Percentiles rank a stretch among this genome's conserved stretches.
phyloP scores from a whole-genome alignment of 1,140 invertebrate species.

The Zophobas morio region DNA sequence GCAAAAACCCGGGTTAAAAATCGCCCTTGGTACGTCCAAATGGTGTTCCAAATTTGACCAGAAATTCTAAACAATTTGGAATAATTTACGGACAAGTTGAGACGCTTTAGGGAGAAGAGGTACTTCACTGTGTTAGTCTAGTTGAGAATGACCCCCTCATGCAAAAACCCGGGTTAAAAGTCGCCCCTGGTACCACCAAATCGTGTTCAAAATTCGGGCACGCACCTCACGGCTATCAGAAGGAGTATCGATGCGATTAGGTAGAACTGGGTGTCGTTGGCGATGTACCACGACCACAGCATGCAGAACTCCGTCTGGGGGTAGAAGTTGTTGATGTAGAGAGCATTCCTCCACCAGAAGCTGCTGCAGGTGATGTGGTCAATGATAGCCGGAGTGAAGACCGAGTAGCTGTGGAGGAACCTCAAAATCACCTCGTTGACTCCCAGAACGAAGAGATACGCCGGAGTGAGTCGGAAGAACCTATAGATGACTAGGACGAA shows the following conservation, averaged over 20 bases:
- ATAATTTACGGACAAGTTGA: no score
- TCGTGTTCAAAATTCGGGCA: background rate
- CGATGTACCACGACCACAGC: constrained; percentile 94
- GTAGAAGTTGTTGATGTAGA: constrained; percentile 87
- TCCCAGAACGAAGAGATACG: constrained; percentile 84
- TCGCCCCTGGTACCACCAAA: no score
- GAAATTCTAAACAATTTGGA: background rate
- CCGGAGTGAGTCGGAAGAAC: constrained; percentile 83
- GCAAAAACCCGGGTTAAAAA: no score
- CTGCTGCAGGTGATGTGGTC: constrained; percentile 83
- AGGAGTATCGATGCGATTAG: constrained; percentile 81
- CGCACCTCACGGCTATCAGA: constrained; percentile 82
- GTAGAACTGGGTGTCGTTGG: constrained; percentile 93
- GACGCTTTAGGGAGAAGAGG: no score
- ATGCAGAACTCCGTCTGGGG: constrained; percentile 87
- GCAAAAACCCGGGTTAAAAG: no score
- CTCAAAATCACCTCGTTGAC: constrained; percentile 80
- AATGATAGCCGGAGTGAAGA: constrained; percentile 81
- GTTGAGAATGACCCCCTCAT: no score
- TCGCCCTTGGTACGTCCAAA: no score
- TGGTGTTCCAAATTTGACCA: constrained; percentile 63
- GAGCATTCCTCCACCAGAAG: constrained; percentile 87
- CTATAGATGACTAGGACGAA: constrained; percentile 75
- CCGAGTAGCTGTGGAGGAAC: constrained; percentile 76
- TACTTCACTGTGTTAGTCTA: no score